Percentiles rank a stretch among this genome's conserved stretches.
Conservation (phyloP, 2,113 vertebrate species). For the Morone saxatilis region DNA sequence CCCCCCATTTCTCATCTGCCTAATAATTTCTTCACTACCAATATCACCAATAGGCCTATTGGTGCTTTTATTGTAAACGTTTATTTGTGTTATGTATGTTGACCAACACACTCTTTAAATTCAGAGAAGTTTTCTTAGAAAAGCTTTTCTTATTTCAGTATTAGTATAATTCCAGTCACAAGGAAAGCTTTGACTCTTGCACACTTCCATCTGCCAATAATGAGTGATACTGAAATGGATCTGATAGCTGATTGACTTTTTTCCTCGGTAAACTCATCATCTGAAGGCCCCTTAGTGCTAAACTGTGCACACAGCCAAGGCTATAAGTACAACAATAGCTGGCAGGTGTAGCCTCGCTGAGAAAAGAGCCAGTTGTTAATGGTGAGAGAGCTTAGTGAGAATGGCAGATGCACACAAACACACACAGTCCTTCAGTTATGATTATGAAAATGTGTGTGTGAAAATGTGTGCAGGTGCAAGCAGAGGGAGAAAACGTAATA, state of each 20-base stretch:
- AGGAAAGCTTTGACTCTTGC: slow-evolving; percentile 36
- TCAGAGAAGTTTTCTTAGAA: slow-evolving; percentile 1
- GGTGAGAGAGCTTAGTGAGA: slow-evolving; percentile 18
- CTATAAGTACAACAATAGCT: slow-evolving; percentile 46
- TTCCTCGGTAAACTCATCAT: slow-evolving; percentile 52
- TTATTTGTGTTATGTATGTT: not conserved
- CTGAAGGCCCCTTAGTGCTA: slow-evolving; percentile 33
- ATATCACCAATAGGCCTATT: no score
- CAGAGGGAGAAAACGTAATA: not conserved
- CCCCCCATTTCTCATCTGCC: no score
- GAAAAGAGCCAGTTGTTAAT: slow-evolving; percentile 52
- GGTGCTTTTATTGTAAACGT: no score
- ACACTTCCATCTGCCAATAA: slow-evolving; percentile 20
- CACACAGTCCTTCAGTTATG: not conserved
- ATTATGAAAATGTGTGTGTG: slow-evolving; percentile 3
- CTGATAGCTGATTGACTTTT: slow-evolving; percentile 43
- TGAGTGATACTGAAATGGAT: slow-evolving; percentile 33
- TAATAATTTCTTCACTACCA: no score
- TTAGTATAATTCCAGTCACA: slow-evolving; percentile 48
- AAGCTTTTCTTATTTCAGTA: not conserved
- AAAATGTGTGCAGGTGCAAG: slow-evolving; percentile 7
- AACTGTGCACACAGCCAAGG: slow-evolving; percentile 40
- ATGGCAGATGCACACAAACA: slow-evolving; percentile 6
- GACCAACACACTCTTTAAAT: not conserved
- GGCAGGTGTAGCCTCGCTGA: slow-evolving; percentile 32